Evolutionary conservation across 2,888 invertebrate species (phyloP).

Genomic region (Laspeyria flexula): DNA sequence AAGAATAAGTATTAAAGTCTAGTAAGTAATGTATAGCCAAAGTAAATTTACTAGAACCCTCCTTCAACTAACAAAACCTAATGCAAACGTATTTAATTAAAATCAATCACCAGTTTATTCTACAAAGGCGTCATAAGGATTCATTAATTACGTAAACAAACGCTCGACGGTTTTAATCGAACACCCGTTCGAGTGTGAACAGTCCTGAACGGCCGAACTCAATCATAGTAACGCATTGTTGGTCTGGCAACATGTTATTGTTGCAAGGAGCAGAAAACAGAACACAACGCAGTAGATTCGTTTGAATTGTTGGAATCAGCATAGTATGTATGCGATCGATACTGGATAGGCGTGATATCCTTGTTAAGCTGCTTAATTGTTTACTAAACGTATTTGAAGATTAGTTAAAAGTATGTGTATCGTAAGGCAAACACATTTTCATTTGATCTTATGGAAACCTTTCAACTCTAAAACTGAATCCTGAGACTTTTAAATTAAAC

Average conservation of each 20-base stretch:
- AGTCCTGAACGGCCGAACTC: constrained; percentile 23
- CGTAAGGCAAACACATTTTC: too few species aligned
- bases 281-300: not conserved
- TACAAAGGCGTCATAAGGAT: constrained; percentile 36
- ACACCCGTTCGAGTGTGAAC: constrained; percentile 23
- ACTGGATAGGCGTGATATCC: constrained; percentile 29
- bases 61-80: constrained; percentile 1
- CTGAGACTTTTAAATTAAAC: too few species aligned
- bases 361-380: constrained; percentile 31
- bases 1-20: not conserved
- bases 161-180: constrained; percentile 32
- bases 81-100: constrained; percentile 34
- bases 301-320: constrained; percentile 5
- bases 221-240: constrained; percentile 35
- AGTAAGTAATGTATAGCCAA: not conserved
- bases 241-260: constrained; percentile 6
- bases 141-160: constrained; percentile 42
- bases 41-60: constrained; percentile 14
- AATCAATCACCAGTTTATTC: constrained; percentile 35
- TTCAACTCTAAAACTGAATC: too few species aligned
- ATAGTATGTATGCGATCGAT: constrained; percentile 30
- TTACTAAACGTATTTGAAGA: constrained; percentile 9
- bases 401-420: not conserved
- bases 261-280: constrained; percentile 20
- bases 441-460: too few species aligned